Evolutionary conservation across 2,888 invertebrate species (phyloP).

Genomic region (Netelia fuscicornis): DNA sequence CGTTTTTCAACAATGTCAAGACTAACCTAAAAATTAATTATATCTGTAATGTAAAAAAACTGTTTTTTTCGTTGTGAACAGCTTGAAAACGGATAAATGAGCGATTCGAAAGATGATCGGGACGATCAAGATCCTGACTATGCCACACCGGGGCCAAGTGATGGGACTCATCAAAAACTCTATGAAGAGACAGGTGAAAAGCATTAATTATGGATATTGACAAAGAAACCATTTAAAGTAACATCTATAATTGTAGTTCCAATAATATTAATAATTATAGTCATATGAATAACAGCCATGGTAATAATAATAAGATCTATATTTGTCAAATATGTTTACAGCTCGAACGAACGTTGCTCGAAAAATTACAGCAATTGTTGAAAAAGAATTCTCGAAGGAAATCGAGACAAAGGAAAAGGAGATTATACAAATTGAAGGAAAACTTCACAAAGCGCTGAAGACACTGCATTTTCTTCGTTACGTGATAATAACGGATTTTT

Average conservation of each 20-base stretch:
- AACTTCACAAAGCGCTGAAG: conserved; percentile 87
- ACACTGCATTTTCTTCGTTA: conserved; percentile 87
- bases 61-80: background rate
- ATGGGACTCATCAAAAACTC: conserved; percentile 77
- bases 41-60: conserved; percentile 3
- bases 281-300: background rate
- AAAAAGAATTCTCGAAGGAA: conserved; percentile 90
- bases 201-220: no score
- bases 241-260: no score
- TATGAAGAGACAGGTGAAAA: conserved; percentile 80
- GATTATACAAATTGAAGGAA: conserved; percentile 89
- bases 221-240: no score
- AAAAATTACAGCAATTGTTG: conserved; percentile 88
- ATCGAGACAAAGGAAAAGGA: conserved; percentile 90
- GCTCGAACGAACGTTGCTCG: conserved; percentile 78
- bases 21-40: background rate
- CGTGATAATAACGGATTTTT: conserved; percentile 87
- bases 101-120: conserved; percentile 68
- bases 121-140: conserved; percentile 83
- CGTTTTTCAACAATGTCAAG: background rate
- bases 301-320: background rate
- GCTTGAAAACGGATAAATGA: conserved; percentile 71
- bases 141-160: conserved; percentile 74
- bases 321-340: conserved; percentile 53
- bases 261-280: background rate